A percentile compares a stretch with the other conserved stretches of the same genome.
phyloP scores from a whole-genome alignment of 2,113 vertebrate genomes.

The Oncorhynchus clarkii region DNA sequence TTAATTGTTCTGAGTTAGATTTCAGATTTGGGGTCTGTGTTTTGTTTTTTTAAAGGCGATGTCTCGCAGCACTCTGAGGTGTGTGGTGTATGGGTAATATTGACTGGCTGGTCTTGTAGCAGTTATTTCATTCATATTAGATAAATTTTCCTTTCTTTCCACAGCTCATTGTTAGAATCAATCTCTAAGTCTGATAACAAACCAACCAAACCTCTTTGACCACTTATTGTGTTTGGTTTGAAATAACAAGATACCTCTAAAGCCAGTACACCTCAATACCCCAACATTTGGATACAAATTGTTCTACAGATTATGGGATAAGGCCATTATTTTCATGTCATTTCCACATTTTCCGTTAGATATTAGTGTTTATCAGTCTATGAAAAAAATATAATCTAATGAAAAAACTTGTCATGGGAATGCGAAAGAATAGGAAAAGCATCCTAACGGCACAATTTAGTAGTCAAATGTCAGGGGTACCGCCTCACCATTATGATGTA shows the following conservation, averaged over 20 bases:
- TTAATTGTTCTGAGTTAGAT: no score
- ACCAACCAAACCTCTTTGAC: not conserved
- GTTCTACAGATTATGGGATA: no score
- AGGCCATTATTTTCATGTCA: no score
- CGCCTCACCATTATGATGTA: conserved; percentile 29
- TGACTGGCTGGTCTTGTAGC: not conserved
- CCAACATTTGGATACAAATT: not conserved
- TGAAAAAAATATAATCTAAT: not conserved
- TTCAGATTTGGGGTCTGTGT: no score
- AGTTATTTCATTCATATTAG: not conserved
- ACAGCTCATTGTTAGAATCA: no score
- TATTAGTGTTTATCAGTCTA: not conserved
- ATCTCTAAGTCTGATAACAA: no score
- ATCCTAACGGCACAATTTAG: not conserved
- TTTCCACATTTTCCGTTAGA: no score
- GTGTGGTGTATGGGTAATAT: not conserved
- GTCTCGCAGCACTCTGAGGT: no score
- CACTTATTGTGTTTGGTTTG: not conserved
- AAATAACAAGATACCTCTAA: not conserved
- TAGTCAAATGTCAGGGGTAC: not conserved
- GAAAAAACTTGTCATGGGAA: no score
- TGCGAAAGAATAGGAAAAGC: not conserved
- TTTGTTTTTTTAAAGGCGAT: no score
- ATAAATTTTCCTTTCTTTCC: not conserved
- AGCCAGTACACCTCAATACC: not conserved